Base-by-base conservation (phyloP, 2,888 invertebrate species). In the Tenthredo mesomela region DNA sequence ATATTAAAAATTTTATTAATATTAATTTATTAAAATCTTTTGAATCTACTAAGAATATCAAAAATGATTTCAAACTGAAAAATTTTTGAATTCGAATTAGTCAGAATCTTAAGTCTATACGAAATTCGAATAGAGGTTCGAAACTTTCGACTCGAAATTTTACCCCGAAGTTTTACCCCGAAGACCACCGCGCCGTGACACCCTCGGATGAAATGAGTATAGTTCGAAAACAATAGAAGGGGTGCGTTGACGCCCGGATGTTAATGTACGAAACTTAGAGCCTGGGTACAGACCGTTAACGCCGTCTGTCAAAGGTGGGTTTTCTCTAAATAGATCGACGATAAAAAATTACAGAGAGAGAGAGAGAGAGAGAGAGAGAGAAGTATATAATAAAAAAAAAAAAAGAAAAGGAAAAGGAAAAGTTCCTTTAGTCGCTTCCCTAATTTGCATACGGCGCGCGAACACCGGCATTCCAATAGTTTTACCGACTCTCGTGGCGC, bases 301-400 rank as follows among this genome's bases (percentile, higher is more conserved):
- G 84, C 85, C 86, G 87, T 88, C 85, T 86, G 85, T 87, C 87
- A 87, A 85, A 73, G 67, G 75, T 85, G 86, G 86, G 71, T 77
- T 77, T 50, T 29, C 29, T 54, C 54, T 21, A 40, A 47, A 73
- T 80, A 21, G 80, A 25, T 40, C n/a, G 37, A 21, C 37, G 65
- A 9, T 4, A 61, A 61, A 80, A 80, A 77, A 77, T 29, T n/a
- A 29, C 4, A 50, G 43, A 43, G 43, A 73, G 12, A 40, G n/a
- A n/a, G 10, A n/a, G n/a, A n/a, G n/a, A n/a, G n/a, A 29, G 10
- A 50, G 43, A 43, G 43, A 73, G 12, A 40, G n/a, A n/a, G 10
- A n/a, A 9, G 25, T 12, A n/a, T 12, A 2, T 29, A 29, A 29
- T 2, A 29, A 43, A 29, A 54, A 54, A 54, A n/a, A 25, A 61